Percentiles rank a stretch among this genome's conserved stretches.
Conservation (phyloP, 2,113 vertebrate species). For the Martes martes region DNA sequence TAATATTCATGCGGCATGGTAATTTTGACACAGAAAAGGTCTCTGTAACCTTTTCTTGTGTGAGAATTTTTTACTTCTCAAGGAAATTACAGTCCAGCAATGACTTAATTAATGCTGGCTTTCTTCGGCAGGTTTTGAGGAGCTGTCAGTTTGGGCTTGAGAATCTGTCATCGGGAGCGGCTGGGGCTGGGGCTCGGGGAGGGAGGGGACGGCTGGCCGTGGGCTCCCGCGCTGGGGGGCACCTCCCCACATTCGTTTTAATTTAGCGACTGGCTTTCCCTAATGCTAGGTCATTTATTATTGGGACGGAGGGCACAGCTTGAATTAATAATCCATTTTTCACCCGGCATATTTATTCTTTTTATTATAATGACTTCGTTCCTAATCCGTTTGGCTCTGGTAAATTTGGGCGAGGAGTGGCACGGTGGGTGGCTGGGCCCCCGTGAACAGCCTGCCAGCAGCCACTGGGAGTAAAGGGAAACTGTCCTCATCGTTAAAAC, state of each 20-base stretch:
- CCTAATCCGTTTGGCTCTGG: conserved; percentile 44
- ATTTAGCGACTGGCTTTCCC: conserved; percentile 74
- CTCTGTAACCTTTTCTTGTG: conserved; percentile 99
- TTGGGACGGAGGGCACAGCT: conserved; percentile 74
- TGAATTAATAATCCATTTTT: conserved; percentile 75
- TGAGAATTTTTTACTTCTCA: conserved; percentile 99
- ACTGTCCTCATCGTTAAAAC: not conserved
- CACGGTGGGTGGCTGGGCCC: not conserved
- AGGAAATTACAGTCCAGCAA: conserved; percentile 99
- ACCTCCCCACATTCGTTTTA: conserved; percentile 73
- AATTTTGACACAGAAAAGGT: conserved; percentile 99
- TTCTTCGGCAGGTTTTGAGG: conserved; percentile 92
- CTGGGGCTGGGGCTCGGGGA: conserved; percentile 82
- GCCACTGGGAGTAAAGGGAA: not conserved
- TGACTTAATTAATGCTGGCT: conserved; percentile 99
- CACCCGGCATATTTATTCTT: conserved; percentile 72
- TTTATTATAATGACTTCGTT: conserved; percentile 65
- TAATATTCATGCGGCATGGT: conserved; percentile 99
- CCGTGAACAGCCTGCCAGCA: not conserved
- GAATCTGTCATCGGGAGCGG: conserved; percentile 89
- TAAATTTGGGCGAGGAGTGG: not conserved
- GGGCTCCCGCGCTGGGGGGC: conserved; percentile 1
- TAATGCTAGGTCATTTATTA: conserved; percentile 79
- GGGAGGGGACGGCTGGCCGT: conserved; percentile 67
- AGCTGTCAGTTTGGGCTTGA: conserved; percentile 96